phyloP scores from a whole-genome alignment of 2,797 vertebrate species.

The Syngnathus acus region DNA sequence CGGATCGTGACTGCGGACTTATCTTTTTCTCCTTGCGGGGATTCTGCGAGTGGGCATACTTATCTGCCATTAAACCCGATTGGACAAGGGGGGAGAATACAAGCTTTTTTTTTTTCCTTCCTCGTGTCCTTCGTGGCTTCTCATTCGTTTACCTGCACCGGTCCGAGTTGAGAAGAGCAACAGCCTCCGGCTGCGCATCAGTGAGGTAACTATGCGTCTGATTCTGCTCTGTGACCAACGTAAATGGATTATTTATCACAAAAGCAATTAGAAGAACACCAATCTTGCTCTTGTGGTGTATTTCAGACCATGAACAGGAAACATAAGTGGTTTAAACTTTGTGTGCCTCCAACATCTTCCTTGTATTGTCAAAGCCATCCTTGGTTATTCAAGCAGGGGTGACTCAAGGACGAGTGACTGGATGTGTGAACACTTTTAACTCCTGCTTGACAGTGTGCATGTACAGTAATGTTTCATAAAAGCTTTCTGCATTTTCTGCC shows the following conservation, averaged over 20 bases:
- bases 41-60: background rate
- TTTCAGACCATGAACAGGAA: background rate
- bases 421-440: background rate
- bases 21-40: background rate
- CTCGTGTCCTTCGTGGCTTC: background rate
- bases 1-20: slow-evolving; percentile 30
- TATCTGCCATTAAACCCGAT: slow-evolving; percentile 12
- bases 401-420: slow-evolving; percentile 2
- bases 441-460: background rate
- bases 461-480: background rate
- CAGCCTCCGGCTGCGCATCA: slow-evolving; percentile 50
- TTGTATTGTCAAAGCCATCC: background rate
- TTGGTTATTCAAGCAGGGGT: background rate
- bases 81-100: background rate
- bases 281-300: background rate
- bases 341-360: background rate
- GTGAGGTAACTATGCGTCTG: slow-evolving; percentile 52
- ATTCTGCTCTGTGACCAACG: background rate
- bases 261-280: background rate
- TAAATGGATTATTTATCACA: background rate
- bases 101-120: slow-evolving; percentile 1
- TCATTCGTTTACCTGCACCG: slow-evolving; percentile 29
- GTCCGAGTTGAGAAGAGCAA: slow-evolving; percentile 51
- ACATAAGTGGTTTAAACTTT: background rate
- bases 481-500: slow-evolving; percentile 16